Base-by-base conservation (phyloP, 2,888 invertebrate species). In the Hartigia nigra region DNA sequence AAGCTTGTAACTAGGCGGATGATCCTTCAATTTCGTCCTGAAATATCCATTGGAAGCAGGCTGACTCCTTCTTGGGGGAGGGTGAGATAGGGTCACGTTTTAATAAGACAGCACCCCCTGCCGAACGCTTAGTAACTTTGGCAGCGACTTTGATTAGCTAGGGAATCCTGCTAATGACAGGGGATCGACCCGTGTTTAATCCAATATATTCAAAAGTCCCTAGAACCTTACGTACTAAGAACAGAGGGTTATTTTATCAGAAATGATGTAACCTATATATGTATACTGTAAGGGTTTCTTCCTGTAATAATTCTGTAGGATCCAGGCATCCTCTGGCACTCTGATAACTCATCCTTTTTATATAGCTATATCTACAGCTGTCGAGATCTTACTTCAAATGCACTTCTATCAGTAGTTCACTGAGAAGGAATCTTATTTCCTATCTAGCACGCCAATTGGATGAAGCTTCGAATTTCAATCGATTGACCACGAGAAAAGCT, bases 201-300 rank as follows among this genome's bases (percentile, higher is more conserved):
- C 89, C 88, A 88, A 90, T 90, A 55, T 55, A 89, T 89, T 87
- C 88, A 86, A 88, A 89, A 88, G 88, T 87, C 88, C 88, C 88
- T 87, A 86, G 81, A 82, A 82, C 84, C 84, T 82, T 23, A 55
- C 23, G 55, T 55, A 55, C 9, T 23, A 23, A 55, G 55, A 55
- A 55, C 23, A 23, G 55, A 55, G 55, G 55, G 55, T 55, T 55
- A 55, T 55, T 55, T 55, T 55, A 55, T 55, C 55, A 23, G 23
- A 55, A 55, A 23, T 5, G 55, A 55, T 23, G 14, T 14, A 14
- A 39, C 14, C 39, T 39, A 39, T 39, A 14, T 55, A 55, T 23
- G 1, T 55, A 23, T 55, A 55, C 2, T 9, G 2, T 23, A 23
- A 23, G 2, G 23, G 23, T 55, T 55, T 9, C 23, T 55, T 14